Base-by-base conservation (phyloP, 1,140 invertebrate genomes). In the Drosophila takahashii region DNA sequence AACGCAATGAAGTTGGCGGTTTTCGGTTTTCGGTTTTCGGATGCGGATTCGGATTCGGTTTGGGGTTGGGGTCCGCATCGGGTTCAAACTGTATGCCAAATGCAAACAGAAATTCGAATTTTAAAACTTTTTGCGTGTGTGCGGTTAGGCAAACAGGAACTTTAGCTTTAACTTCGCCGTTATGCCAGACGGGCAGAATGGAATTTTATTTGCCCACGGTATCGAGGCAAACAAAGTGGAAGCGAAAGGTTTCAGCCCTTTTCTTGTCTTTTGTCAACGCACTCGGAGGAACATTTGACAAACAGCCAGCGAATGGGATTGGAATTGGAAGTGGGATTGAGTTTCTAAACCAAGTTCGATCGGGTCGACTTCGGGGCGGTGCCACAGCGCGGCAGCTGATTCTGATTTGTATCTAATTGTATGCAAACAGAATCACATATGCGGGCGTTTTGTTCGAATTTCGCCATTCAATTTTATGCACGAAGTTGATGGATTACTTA, bases 401-500 rank as follows among this genome's bases (percentile, higher is more conserved):
- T 81, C 65, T 74, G 84, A 89, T 87, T 87, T 87, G 84, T 89
- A 87, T 87, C 84, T 87, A 87, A 87, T 87, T 87, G 83, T 89
- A 87, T 89, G 84, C 79, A 87, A 89, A 89, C 83, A 87, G 34
- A 65, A 58, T 64, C 77, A 62, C 73, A 78, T 67, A 76, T 86
- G 79, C 84, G 84, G 79, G 83, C 71, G 79, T 79, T 89, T 83
- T 70, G 83, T 87, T 79, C 71, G 79, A 71, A 64, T 80, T 87
- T 87, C 74, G 74, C 47, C 48, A 66, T 83, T 76, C 75, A 83
- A 83, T 79, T 83, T 83, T 76, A 84, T 84, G 62, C 81, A 81
- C 81, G 83, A 86, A 79, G 79, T 86, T 86, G 83, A 86, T 86
- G 81, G 83, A 86, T 86, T 87, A 86, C 83, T 83, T 72, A 52